Conservation (phyloP, 1,140 invertebrate genomes). For the Papilio polyxenes region DNA sequence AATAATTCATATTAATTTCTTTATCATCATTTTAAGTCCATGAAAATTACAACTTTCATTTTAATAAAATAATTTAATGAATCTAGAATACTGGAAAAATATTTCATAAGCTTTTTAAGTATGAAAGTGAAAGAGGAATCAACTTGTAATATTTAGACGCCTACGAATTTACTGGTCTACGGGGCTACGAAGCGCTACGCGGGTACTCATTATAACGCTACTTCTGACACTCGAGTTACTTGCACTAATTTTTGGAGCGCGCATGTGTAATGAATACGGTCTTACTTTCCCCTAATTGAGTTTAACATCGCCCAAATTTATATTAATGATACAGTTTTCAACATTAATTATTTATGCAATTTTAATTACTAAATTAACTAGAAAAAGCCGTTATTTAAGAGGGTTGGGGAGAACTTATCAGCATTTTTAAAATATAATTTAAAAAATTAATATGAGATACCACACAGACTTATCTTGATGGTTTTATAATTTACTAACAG, state of each 20-base stretch:
- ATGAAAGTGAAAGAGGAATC: constrained; percentile 25
- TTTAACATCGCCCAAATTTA: constrained; percentile 28
- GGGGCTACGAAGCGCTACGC: constrained; percentile 41
- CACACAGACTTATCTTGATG: no score
- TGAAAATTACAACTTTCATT: not conserved
- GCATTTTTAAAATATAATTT: no score
- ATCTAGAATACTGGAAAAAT: not conserved
- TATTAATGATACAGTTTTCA: not conserved
- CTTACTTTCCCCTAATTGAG: constrained; percentile 22
- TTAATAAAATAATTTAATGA: not conserved
- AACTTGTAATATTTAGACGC: constrained; percentile 27
- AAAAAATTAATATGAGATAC: no score
- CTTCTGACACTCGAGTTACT: constrained; percentile 35
- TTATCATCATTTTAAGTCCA: not conserved
- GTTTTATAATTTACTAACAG: no score
- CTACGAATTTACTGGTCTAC: constrained; percentile 28
- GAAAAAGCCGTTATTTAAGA: not conserved
- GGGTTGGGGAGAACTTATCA: no score
- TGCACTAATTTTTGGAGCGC: constrained; percentile 38
- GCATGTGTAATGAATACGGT: constrained; percentile 36
- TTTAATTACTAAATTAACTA: not conserved
- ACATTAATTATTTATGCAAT: not conserved
- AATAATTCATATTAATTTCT: not conserved
- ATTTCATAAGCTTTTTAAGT: constrained; percentile 28
- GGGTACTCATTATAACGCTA: constrained; percentile 36